Conservation (phyloP, 2,113 vertebrate genomes). For the Gymnobelideus leadbeateri region DNA sequence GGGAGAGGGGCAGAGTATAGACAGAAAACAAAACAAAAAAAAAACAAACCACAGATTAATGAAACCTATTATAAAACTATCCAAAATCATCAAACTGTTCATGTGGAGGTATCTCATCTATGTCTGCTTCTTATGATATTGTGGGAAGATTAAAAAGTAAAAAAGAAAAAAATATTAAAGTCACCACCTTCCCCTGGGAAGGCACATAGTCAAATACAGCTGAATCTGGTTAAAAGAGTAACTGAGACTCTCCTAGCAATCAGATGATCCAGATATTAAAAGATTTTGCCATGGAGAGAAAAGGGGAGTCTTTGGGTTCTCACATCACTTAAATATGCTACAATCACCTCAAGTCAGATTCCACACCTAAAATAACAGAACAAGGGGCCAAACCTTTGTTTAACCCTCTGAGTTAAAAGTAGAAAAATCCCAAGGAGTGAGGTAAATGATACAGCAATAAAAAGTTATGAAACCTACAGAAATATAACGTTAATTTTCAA, state of each 20-base stretch:
- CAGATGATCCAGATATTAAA: conserved; percentile 11
- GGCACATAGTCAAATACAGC: conserved; percentile 35
- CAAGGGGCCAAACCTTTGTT: not conserved
- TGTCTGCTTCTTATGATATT: too few relatives aligned
- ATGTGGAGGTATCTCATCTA: not conserved
- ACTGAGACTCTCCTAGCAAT: conserved; percentile 29
- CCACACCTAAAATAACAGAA: conserved; percentile 1
- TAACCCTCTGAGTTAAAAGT: conserved; percentile 24
- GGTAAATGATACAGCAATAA: conserved; percentile 15
- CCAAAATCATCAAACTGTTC: not conserved
- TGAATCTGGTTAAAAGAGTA: conserved; percentile 28
- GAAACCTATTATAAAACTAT: not conserved
- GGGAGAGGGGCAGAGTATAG: not conserved
- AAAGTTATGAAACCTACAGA: conserved; percentile 25
- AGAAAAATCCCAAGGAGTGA: conserved; percentile 24
- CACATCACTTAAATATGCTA: conserved; percentile 8
- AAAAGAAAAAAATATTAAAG: not conserved
- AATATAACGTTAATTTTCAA: conserved; percentile 7
- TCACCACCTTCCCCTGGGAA: not conserved
- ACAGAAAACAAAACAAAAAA: not conserved
- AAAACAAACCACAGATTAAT: not conserved
- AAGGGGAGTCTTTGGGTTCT: not conserved
- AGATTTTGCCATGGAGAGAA: conserved; percentile 36
- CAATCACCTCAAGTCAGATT: conserved; percentile 22
- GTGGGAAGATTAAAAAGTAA: not conserved